Base-by-base conservation (phyloP, 2,888 invertebrate genomes). In the Parnassius smintheus region DNA sequence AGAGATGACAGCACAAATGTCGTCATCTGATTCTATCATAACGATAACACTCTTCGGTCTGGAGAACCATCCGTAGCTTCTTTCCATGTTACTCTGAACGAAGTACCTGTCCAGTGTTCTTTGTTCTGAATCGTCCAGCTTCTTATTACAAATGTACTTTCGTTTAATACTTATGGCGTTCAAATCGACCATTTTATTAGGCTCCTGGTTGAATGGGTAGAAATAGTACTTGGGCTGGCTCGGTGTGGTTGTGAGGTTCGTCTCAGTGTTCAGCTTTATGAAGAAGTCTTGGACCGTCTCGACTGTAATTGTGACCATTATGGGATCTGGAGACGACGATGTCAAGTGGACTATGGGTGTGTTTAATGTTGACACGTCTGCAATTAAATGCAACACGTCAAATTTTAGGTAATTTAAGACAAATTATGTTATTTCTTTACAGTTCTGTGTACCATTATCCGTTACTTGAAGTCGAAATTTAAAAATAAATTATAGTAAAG, bases 1-100 rank as follows among this genome's bases (percentile, higher is more conserved):
- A 0, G 97, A 96, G 0, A 97, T 93, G 0, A 95, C 94, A 83
- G 96, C 95, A 75, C 97, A 97, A 0, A 93, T 92, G 50, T 94
- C 93, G 72, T 94, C 94, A 8, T 93, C 87, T 0, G 96, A 95
- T 62, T 93, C 92, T 0, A 95, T 92, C 80, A 93, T 91, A 0
- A 96, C 87, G 2, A 95, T 88, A 0, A 95, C 94, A 58, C 88
- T 92, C 56, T 90, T 76, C 65, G 93, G 78, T 71, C 87, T 71
- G 0, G 82, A 79, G 64, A 86, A 59, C 88, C 88, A 91, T 0
- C 80, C 76, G 4, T 73, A 74, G 0, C 73, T 68, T 2, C 68
- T 70, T 4, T 70, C 72, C 35, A 65, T 35, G 12, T 81, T 81
- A 11, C 76, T 81, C 61, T 68, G 66, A 22, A 77, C 59, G 22